Evolutionary conservation across 2,888 invertebrate species (phyloP).

Genomic region (Pherbina coryleti): DNA sequence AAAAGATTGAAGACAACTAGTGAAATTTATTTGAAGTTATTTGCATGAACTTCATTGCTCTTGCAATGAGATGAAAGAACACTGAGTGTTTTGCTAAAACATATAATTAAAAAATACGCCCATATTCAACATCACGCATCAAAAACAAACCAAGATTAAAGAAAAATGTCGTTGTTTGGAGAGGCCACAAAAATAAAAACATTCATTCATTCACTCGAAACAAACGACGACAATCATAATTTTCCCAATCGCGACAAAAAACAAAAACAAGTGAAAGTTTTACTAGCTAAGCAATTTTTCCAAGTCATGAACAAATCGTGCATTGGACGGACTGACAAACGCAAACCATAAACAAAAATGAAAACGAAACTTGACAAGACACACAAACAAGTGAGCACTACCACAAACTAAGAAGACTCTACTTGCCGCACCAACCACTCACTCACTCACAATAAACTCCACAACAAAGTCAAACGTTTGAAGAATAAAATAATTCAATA

Average conservation of each 20-base stretch:
- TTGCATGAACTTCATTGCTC: no score
- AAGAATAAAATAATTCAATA: neutral
- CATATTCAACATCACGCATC: no score
- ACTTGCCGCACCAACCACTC: neutral
- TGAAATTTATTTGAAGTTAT: no score
- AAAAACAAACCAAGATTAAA: neutral
- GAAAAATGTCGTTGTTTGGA: neutral
- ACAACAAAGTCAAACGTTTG: neutral
- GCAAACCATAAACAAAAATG: slow-evolving; percentile 11
- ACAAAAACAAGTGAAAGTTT: slow-evolving; percentile 47
- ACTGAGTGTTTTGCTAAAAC: no score
- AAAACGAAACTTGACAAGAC: neutral
- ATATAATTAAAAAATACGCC: no score
- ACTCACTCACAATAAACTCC: neutral
- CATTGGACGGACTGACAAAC: neutral
- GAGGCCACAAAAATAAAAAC: neutral
- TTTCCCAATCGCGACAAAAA: neutral
- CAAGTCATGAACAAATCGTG: slow-evolving; percentile 25
- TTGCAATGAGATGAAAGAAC: no score
- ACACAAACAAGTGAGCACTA: neutral
- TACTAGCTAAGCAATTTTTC: slow-evolving; percentile 13
- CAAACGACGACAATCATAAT: neutral
- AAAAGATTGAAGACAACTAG: no score
- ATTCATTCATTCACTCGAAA: neutral
- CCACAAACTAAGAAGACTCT: neutral